Conservation (phyloP, 2,113 vertebrate species). For the Siniperca chuatsi region DNA sequence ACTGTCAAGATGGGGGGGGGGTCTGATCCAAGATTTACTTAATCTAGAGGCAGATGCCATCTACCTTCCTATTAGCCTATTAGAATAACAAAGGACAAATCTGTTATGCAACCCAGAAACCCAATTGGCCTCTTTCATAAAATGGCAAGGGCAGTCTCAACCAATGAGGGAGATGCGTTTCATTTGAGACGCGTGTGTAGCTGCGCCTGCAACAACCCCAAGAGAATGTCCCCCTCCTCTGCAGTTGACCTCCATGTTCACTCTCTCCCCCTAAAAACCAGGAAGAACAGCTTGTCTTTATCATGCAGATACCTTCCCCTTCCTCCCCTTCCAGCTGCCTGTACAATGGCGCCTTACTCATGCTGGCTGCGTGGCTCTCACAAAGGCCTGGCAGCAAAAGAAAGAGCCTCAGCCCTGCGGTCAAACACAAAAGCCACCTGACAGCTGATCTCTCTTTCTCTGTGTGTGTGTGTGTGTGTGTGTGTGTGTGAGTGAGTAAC, state of each 20-base stretch:
- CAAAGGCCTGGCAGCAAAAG: constrained; percentile 75
- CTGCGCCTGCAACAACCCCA: constrained; percentile 27
- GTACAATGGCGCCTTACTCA: constrained; percentile 81
- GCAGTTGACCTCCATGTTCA: constrained; percentile 76
- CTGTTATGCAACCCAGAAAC: constrained; percentile 58
- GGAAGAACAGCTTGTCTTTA: constrained; percentile 83
- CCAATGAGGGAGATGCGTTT: constrained; percentile 71
- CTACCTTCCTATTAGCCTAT: constrained; percentile 50
- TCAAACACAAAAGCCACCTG: constrained; percentile 73
- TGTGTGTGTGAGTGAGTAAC: constrained; percentile 18
- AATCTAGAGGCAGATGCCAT: constrained; percentile 66
- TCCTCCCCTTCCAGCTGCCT: constrained; percentile 81
- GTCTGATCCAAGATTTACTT: constrained; percentile 45
- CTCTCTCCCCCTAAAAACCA: constrained; percentile 50
- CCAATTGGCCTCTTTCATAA: constrained; percentile 68
- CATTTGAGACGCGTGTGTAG: constrained; percentile 63
- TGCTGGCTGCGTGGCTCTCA: constrained; percentile 79
- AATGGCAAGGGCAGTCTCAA: constrained; percentile 53
- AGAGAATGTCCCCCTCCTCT: constrained; percentile 50
- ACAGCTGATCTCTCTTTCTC: constrained; percentile 64
- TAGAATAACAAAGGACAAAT: constrained; percentile 76
- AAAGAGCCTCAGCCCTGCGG: constrained; percentile 59
- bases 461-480: constrained; percentile 12
- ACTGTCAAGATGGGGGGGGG: constrained; percentile 24
- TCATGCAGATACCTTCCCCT: constrained; percentile 84